Conservation (phyloP, 35 echinoderm and acorn worm genomes). For the Stichopus chloronotus region DNA sequence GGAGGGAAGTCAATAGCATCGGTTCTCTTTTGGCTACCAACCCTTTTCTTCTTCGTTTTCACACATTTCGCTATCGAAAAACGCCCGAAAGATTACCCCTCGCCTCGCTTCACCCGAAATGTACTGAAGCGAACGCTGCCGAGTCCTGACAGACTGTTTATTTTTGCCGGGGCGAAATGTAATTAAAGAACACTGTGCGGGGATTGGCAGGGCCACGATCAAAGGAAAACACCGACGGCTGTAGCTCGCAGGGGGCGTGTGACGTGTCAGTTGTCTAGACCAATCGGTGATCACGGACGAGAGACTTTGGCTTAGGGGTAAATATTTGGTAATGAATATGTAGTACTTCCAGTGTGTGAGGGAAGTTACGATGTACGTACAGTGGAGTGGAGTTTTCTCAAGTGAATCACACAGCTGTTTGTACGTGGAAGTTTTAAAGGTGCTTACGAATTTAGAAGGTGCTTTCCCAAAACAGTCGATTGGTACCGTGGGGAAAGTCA, state of each 20-base stretch:
- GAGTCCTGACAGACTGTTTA: conserved; percentile 62
- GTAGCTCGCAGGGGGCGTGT: conserved; percentile 21
- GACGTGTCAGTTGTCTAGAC: conserved; percentile 8
- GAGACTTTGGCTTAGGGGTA: conserved; percentile 15
- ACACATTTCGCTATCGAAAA: conserved; percentile 43
- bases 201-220: conserved; percentile 57
- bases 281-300: conserved; percentile 30
- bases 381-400: neutral
- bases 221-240: conserved; percentile 42
- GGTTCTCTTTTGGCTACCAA: neutral
- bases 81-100: conserved; percentile 26
- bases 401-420: conserved; percentile 41
- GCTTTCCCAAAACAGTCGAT: conserved; percentile 34
- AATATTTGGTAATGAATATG: conserved; percentile 59
- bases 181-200: conserved; percentile 53
- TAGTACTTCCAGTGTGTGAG: conserved; percentile 10
- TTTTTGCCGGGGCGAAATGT: conserved; percentile 61
- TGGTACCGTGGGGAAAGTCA: neutral
- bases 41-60: conserved; percentile 5
- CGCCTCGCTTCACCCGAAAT: conserved; percentile 17
- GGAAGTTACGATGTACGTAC: neutral
- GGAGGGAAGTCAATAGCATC: neutral
- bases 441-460: conserved; percentile 11
- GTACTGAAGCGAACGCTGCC: conserved; percentile 24
- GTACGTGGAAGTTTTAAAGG: conserved; percentile 16